Base-by-base conservation (phyloP, 2,113 vertebrate species). In the Cyprinodon variegatus region DNA sequence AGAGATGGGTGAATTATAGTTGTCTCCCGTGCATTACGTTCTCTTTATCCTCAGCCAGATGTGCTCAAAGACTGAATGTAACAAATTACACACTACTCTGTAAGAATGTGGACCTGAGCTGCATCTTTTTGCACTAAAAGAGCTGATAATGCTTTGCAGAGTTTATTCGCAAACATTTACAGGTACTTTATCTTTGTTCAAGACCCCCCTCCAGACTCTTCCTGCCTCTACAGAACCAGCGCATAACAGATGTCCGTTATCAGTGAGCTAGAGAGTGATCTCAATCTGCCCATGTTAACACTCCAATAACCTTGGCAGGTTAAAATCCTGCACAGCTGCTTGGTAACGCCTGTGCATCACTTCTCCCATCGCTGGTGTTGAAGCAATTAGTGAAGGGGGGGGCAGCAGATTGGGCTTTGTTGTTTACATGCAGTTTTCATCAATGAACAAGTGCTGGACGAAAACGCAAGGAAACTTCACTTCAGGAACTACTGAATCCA, bases 1-100 rank as follows among this genome's bases (percentile, higher is more conserved):
- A 91, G 86, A 93, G 91, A 93, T 93, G 93, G 91, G 91, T 95
- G 94, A 95, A 94, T 95, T 94, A 95, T 95, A 92, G 93, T 92
- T 87, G 81, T 94, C 92, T 95, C 89, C 92, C 92, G 92, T 94
- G 93, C 92, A 91, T 93, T 93, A 93, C 88, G 78, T 90, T 92
- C 87, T 90, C 85, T 89, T 87, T 86, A 90, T 93, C 88, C 87
- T 85, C 67, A 74, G 86, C 93, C 94, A 94, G 93, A 95, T 95
- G 94, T 94, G 93, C 89, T 89, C 89, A 78, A 76, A 92, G 83
- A 92, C 83, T 86, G 70, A 93, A 86, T 88, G 85, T 85, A 90
- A 76, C 80, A 86, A 91, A 85, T 87, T 81, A 83, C 88, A 86
- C 83, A 89, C 90, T 81, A 84, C 78, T 77, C 74, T 74, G 68